These are phyloP conservation scores for Axea sp. DNA, from an alignment of 2,888 invertebrate species.

Conservation along the genomic window DNA sequence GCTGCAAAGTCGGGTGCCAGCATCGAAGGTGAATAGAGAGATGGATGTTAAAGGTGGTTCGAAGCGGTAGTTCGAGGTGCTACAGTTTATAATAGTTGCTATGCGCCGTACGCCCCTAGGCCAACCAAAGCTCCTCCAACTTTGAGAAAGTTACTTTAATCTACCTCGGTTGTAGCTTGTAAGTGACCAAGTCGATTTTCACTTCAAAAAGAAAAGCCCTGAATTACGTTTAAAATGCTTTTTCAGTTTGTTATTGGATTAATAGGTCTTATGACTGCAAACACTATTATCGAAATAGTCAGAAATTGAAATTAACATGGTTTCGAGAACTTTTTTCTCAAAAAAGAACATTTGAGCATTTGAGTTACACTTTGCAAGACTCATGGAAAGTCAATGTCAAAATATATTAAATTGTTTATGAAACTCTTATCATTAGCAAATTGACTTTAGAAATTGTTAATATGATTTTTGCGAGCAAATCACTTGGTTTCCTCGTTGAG, in stretches of 20 bases:
- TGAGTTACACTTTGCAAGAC: slow-evolving; percentile 49
- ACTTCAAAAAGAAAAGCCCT: slow-evolving; percentile 58
- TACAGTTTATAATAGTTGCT: slow-evolving; percentile 80
- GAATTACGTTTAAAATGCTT: slow-evolving; percentile 45
- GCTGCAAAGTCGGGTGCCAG: slow-evolving; percentile 65
- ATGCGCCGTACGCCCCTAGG: slow-evolving; percentile 74
- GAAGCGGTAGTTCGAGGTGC: slow-evolving; percentile 79
- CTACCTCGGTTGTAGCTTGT: slow-evolving; percentile 71
- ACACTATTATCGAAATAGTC: slow-evolving; percentile 30
- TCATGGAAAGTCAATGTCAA: slow-evolving; percentile 33
- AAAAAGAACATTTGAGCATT: too few relatives aligned
- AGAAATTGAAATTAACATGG: slow-evolving; percentile 56
- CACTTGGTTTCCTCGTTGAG: not conserved
- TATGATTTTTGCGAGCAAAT: slow-evolving; percentile 2
- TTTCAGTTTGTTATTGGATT: slow-evolving; percentile 43
- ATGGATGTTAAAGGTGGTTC: slow-evolving; percentile 70
- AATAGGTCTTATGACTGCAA: slow-evolving; percentile 37
- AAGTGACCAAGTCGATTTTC: slow-evolving; percentile 64
- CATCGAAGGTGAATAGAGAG: slow-evolving; percentile 65
- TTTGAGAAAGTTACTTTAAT: slow-evolving; percentile 79
- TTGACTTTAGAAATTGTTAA: slow-evolving; percentile 37
- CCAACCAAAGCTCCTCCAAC: slow-evolving; percentile 76
- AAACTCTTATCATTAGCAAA: slow-evolving; percentile 49
- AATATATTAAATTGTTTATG: slow-evolving; percentile 54
- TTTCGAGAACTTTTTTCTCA: slow-evolving; percentile 48